A percentile compares a stretch with the other conserved stretches of the same genome.
Evolutionary conservation across 2,888 invertebrate genomes (phyloP).

Genomic region (Eremobia ochroleuca): DNA sequence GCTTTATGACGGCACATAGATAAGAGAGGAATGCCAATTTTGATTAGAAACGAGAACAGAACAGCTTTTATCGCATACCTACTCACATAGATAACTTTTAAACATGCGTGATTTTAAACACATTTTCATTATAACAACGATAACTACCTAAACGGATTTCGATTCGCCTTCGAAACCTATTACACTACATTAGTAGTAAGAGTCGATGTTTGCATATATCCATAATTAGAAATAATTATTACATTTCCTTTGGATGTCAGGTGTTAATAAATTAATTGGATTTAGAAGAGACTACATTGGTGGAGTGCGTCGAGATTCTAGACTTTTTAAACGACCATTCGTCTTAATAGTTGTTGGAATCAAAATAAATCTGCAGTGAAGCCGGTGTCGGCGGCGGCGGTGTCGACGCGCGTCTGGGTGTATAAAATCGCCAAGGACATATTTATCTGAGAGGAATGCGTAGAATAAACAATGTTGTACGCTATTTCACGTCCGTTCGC

Average conservation of each 20-base stretch:
- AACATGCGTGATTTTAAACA: conserved; percentile 83
- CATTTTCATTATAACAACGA: conserved; percentile 75
- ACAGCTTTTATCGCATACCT: conserved; percentile 82
- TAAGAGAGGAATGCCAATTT: conserved; percentile 88
- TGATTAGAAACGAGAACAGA: conserved; percentile 88
- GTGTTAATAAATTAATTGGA: conserved; percentile 51
- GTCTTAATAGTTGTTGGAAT: conserved; percentile 75
- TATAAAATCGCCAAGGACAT: conserved; percentile 89
- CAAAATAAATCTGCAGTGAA: conserved; percentile 78
- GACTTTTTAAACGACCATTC: conserved; percentile 63
- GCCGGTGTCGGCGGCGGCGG: conserved; percentile 67
- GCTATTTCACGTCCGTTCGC: conserved; percentile 79
- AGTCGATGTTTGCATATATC: conserved; percentile 24
- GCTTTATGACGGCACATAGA: conserved; percentile 81
- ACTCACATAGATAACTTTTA: conserved; percentile 84
- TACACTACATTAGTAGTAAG: conserved; percentile 19
- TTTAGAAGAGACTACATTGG: conserved; percentile 40
- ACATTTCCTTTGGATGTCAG: conserved; percentile 40
- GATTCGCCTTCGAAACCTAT: conserved; percentile 48
- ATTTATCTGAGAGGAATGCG: conserved; percentile 89
- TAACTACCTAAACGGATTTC: conserved; percentile 64
- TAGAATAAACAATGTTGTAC: conserved; percentile 87
- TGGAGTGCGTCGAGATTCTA: conserved; percentile 47
- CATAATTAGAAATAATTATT: conserved; percentile 30
- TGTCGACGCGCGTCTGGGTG: conserved; percentile 77